A percentile compares a stretch with the other conserved stretches of the same genome.
These are phyloP conservation scores for Megalopta genalis DNA, from an alignment of 1,140 invertebrate genomes.

Conservation along the genomic window DNA sequence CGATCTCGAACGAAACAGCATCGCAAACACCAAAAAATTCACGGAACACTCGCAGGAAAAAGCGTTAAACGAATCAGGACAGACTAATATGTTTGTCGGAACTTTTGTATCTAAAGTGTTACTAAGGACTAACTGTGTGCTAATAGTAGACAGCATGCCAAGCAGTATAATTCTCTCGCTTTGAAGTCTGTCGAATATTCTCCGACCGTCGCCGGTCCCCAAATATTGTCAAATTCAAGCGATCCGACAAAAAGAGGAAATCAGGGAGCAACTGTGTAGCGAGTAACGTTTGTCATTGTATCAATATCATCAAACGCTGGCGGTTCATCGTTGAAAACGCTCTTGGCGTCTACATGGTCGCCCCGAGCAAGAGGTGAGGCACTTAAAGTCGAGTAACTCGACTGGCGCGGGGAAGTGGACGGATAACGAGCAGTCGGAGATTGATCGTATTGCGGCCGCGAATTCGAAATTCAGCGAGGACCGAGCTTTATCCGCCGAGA, in stretches of 20 bases:
- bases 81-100: not conserved
- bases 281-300: slow-evolving; percentile 31
- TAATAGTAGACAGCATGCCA: not conserved
- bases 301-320: slow-evolving; percentile 41
- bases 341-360: slow-evolving; percentile 41
- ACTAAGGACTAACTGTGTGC: not conserved
- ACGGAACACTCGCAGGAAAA: no score
- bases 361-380: slow-evolving; percentile 6
- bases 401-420: slow-evolving; percentile 54
- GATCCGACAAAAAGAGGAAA: not conserved
- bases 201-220: not conserved
- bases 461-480: slow-evolving; percentile 53
- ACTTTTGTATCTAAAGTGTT: not conserved
- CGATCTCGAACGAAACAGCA: no score
- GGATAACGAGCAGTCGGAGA: slow-evolving; percentile 58
- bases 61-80: no score
- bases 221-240: not conserved
- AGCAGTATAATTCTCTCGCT: not conserved
- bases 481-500: slow-evolving; percentile 46
- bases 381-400: slow-evolving; percentile 54
- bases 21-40: no score
- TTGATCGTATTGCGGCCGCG: slow-evolving; percentile 57
- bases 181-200: not conserved
- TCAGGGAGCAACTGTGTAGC: not conserved
- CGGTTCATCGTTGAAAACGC: slow-evolving; percentile 9